Base-by-base conservation (phyloP, 2,888 invertebrate species). In the Cryptus armator region DNA sequence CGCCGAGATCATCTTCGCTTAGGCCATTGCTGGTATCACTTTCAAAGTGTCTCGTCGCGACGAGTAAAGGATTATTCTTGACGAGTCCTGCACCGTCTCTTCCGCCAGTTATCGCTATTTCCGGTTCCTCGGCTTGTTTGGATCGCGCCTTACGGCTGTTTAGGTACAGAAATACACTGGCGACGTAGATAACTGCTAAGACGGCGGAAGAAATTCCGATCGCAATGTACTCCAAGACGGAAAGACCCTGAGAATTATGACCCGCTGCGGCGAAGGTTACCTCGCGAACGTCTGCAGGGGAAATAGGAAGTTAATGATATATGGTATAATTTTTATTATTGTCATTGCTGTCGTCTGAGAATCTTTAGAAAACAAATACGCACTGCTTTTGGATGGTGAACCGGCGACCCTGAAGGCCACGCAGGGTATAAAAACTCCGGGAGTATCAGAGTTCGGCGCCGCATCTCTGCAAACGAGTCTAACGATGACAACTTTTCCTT, bases 341-440 rank as follows among this genome's bases (percentile, higher is more conserved):
- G 24, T 0, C 1, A 37, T 37, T 9, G 9, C 6, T 7, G 37
- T 7, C 37, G 5, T 7, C 37, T 68, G 14, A n/a, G 46, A 67
- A 56, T 19, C 16, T 24, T 46, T 14, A 53, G 3, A 43, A 70
- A 56, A 74, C 2, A 16, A 37, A 56, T 74, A 94, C 95, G 95
- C 94, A 96, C 96, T 96, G 87, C 94, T 95, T 92, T 95, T 96
- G 1, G 95, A 96, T 12, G 97, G 97, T 51, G 97, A 96, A 75
- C 98, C 98, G 88, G 97, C 97, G 7, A 98, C 96, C 87, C 98
- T 95, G 91, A 98, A 98, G 3, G 97, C 97, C 67, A 98, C 97
- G 91, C 98, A 98, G 0, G 98, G 98, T 2, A 97, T 96, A 93
- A 97, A 97, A 32, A 97, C 96, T 76, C 95, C 95, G 1, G 94